Base-by-base conservation (phyloP, 2,113 vertebrate genomes). In the Perognathus longimembris region DNA sequence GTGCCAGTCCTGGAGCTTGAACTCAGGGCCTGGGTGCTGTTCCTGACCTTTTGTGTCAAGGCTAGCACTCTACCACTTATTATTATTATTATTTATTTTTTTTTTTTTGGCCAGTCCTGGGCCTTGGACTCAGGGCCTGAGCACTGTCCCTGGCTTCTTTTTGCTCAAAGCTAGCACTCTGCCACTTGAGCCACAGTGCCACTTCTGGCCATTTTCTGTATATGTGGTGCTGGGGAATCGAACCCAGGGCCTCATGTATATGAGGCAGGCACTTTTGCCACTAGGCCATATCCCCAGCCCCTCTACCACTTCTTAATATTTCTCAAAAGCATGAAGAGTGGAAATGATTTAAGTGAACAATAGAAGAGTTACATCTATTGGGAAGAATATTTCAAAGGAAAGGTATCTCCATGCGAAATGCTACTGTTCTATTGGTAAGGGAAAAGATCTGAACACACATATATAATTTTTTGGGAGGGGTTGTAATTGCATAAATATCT, bases 321-420 rank as follows among this genome's bases (percentile, higher is more conserved):
- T 64, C 40, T 87, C 67, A 71, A 66, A 87, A 59, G 12, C 34
- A 57, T 30, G 34, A 61, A 79, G 17, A 4, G 26, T 66, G 63
- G 24, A 36, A 67, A 40, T 57, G 50, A 38, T 38, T 63, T 54
- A 36, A 85, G 69, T 14, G 38, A 32, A 40, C 28, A 87, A 57
- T 28, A 22, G 83, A 89, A 84, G 32, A 26, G 11, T 76, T 61
- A 3, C 7, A 28, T 82, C 30, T 12, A n/a, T 38, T 57, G 91
- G 70, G 59, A 77, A 88, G 59, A 64, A 42, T n/a, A 34, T 28
- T 80, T 90, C n/a, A 80, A 34, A 38, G 88, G 45, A 75, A 74
- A 78, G 24, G 7, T 34, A 50, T 59, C 18, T 24, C 36, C 15
- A 2, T 22, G 12, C 74, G 66, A 73, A 74, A 61, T 30, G 64